Percentiles rank a stretch among this genome's conserved stretches.
Conservation (phyloP, 1,140 invertebrate species). For the Lethrus apterus region DNA sequence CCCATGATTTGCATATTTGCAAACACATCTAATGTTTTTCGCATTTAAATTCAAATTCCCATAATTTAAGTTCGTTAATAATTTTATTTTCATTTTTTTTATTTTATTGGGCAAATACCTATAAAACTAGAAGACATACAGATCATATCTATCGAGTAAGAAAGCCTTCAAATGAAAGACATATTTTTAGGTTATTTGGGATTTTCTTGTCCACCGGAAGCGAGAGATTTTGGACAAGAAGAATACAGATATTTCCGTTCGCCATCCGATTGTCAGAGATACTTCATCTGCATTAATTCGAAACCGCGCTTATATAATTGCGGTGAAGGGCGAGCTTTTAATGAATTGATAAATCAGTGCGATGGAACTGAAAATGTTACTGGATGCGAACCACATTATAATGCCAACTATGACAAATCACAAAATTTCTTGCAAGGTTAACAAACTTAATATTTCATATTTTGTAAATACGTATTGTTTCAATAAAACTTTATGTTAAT, state of each 20-base stretch:
- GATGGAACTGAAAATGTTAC: conserved; percentile 71
- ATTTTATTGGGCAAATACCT: not conserved
- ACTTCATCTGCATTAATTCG: conserved; percentile 72
- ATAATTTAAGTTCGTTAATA: too few relatives aligned
- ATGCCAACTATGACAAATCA: conserved; percentile 3
- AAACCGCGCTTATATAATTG: conserved; percentile 65
- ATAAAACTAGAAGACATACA: not conserved
- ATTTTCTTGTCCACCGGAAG: conserved; percentile 56
- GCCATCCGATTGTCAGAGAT: conserved; percentile 64
- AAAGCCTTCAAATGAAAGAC: too few relatives aligned
- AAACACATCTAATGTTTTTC: too few relatives aligned
- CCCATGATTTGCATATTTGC: too few relatives aligned
- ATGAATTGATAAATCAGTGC: conserved; percentile 65
- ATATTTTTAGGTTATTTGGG: conserved; percentile 52
- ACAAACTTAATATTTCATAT: too few relatives aligned
- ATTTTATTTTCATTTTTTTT: too few relatives aligned
- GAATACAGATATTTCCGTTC: conserved; percentile 50
- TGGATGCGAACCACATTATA: conserved; percentile 48
- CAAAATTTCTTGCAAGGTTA: too few relatives aligned
- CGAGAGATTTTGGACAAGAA: conserved; percentile 41
- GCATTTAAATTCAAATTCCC: too few relatives aligned
- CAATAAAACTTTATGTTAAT: too few relatives aligned
- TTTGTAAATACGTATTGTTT: too few relatives aligned
- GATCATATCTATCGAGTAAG: not conserved
- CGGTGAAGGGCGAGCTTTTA: conserved; percentile 71